Percentiles rank a stretch among this genome's conserved stretches.
Evolutionary conservation across 2,797 vertebrate genomes (phyloP).

Genomic region (Aphelocoma californica): DNA sequence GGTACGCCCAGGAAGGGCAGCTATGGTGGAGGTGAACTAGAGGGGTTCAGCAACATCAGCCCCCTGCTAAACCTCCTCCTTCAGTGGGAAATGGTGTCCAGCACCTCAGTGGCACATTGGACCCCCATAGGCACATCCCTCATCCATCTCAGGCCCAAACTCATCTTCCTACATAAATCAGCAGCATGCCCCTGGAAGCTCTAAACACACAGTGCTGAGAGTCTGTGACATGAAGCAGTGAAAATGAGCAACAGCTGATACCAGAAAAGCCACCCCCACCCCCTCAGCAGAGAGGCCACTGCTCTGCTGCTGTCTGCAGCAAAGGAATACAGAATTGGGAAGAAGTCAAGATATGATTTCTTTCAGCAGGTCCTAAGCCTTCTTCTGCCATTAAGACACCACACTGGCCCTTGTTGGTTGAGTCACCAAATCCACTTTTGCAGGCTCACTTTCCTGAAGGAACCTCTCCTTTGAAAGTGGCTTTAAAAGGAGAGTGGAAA

Average conservation of each 20-base stretch:
- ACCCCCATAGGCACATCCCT: not conserved
- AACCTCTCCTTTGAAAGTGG: not conserved
- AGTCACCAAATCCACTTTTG: not conserved
- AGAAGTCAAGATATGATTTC: not conserved
- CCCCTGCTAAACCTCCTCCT: not conserved
- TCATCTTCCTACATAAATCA: not conserved
- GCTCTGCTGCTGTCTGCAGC: not conserved
- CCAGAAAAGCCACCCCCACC: not conserved
- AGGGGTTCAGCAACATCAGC: not conserved
- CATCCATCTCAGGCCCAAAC: not conserved
- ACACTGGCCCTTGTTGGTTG: fast-evolving
- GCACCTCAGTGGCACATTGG: not conserved
- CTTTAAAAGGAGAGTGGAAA: not conserved
- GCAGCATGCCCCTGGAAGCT: not conserved
- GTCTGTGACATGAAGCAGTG: not conserved
- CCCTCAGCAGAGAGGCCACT: not conserved
- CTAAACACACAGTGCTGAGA: not conserved
- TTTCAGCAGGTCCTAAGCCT: not conserved
- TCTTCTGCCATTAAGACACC: not conserved
- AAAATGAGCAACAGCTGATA: not conserved
- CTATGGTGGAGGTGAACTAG: fast-evolving
- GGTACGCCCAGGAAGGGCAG: not conserved
- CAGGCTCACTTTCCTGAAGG: not conserved
- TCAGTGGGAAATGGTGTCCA: fast-evolving
- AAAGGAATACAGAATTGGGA: not conserved